Base-by-base conservation (phyloP, 2,888 invertebrate genomes). In the Nebria salina region DNA sequence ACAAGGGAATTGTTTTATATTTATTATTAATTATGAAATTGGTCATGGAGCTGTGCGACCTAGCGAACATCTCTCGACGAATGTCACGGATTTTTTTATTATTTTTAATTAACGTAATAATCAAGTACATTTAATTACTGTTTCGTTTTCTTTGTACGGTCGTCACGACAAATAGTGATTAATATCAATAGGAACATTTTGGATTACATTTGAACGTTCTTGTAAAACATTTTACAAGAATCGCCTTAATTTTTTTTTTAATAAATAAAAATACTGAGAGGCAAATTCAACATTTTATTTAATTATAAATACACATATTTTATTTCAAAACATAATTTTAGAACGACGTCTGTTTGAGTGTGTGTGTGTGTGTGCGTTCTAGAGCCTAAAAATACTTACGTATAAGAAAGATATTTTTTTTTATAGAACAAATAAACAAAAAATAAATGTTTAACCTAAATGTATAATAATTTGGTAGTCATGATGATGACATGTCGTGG, bases 61-160 rank as follows among this genome's bases (percentile, higher is more conserved):
- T 11, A 8, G 54, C 54, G 54, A 54, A 13, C 54, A 13, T 25
- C 70, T 70, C 11, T 68, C 15, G 15, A 25, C 68, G 68, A 15
- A 54, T 13, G 20, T 70, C 34, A 13, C 70, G 70, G n/a, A 70
- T 70, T 70, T 26, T 34, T 34, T 34, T 34, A 25, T 4, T 20
- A 20, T 7, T 9, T 4, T 11, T 70, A 70, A 70, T 70, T 70
- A 70, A 70, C 25, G 70, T 26, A 70, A 70, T 70, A 70, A 70
- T 70, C 25, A 70, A 70, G 13, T 70, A 70, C 70, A 70, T 70
- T 70, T 70, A 70, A 70, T 70, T 70, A 70, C 34, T 11, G 25
- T 13, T 54, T 54, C 20, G 70, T 34, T 70, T 15, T 25, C 70
- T 20, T 25, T 70, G 70, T 34, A 25, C 70, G 25, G n/a, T 34